Conservation (phyloP, 2,888 invertebrate species). For the Drosophila longiperda region DNA sequence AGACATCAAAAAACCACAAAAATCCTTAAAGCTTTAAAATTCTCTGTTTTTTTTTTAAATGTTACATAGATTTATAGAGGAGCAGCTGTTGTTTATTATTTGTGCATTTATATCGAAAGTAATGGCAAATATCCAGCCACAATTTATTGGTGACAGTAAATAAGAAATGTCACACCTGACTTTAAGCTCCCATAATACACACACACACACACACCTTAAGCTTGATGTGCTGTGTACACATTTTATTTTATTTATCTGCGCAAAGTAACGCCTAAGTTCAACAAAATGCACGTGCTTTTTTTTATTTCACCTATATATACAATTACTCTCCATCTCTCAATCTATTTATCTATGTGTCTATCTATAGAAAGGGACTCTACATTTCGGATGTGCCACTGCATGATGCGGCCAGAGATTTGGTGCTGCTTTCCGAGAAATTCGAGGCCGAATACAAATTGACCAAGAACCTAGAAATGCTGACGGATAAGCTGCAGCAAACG, state of each 20-base stretch:
- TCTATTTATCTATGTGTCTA: not conserved
- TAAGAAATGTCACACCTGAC: conserved; percentile 47
- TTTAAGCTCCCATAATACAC: conserved; percentile 3
- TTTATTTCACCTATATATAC: conserved; percentile 1
- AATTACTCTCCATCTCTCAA: not conserved
- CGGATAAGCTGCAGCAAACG: conserved; percentile 97
- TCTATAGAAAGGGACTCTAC: conserved; percentile 92
- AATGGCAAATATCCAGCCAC: conserved; percentile 58
- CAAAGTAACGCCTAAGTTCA: conserved; percentile 56
- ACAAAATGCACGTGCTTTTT: conserved; percentile 63
- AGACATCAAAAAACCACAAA: not conserved
- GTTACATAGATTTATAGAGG: conserved; percentile 37
- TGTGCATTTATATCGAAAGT: conserved; percentile 65
- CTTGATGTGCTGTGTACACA: conserved; percentile 13
- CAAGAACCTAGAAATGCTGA: conserved; percentile 95
- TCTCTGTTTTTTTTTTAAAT: conserved; percentile 11
- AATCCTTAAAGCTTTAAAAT: conserved; percentile 3
- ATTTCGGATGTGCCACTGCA: conserved; percentile 98
- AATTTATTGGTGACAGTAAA: conserved; percentile 78
- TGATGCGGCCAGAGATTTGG: conserved; percentile 97
- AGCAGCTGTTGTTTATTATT: conserved; percentile 51
- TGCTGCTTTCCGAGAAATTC: conserved; percentile 97
- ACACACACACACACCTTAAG: not conserved
- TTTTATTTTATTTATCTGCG: conserved; percentile 38
- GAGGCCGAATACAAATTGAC: conserved; percentile 98